Percentiles rank a stretch among this genome's conserved stretches.
These are phyloP conservation scores for Danaus plexippus DNA, from an alignment of 1,140 invertebrate species.

Conservation along the genomic window DNA sequence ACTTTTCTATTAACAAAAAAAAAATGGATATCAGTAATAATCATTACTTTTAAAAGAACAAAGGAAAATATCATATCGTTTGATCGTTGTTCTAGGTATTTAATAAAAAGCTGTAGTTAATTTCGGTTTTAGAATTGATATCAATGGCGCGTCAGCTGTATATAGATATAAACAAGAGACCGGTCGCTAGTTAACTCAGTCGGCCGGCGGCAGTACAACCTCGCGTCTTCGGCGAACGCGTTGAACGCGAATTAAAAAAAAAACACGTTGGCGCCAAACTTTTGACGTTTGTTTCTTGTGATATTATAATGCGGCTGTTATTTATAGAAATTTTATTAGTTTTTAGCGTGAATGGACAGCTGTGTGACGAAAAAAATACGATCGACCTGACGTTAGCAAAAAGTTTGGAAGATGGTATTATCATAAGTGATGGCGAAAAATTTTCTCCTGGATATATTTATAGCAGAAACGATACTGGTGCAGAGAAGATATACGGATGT, in stretches of 20 bases:
- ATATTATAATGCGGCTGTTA: background rate
- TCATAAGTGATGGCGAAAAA: conserved; percentile 29
- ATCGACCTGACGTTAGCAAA: conserved; percentile 34
- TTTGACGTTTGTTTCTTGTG: background rate
- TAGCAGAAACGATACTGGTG: conserved; percentile 32
- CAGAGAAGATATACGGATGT: conserved; percentile 39
- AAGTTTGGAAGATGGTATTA: conserved; percentile 23
- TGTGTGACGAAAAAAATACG: conserved; percentile 36
- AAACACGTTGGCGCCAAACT: conserved; percentile 2
- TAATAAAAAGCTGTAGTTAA: no score
- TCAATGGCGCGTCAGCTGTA: no score
- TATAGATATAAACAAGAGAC: conserved; percentile 6
- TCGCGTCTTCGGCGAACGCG: background rate
- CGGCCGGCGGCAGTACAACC: conserved; percentile 1
- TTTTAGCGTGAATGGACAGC: conserved; percentile 26
- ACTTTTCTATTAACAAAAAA: no score
- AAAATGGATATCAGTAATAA: no score
- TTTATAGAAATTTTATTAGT: conserved; percentile 5
- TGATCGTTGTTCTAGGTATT: no score
- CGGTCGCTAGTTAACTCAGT: background rate
- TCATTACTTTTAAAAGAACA: no score
- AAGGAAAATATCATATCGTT: no score
- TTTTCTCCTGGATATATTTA: conserved; percentile 40
- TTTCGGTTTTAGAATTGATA: no score
- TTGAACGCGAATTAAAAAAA: conserved; percentile 10